Conservation (phyloP, 2,888 invertebrate species). For the Ormyrus rosae region DNA sequence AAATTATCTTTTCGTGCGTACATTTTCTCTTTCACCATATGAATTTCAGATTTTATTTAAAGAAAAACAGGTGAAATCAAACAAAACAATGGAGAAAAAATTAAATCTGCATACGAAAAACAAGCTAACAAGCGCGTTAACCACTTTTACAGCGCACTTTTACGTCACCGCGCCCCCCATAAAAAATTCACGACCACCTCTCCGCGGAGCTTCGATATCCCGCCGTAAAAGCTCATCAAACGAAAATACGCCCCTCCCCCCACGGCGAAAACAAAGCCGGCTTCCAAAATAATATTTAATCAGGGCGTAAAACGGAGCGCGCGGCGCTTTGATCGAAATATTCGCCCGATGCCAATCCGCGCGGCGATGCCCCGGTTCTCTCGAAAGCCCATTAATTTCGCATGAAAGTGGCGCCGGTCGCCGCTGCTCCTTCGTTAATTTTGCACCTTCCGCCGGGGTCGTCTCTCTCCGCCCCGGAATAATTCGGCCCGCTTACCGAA, state of each 20-base stretch:
- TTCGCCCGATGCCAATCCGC: neutral
- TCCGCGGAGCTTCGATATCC: neutral
- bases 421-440: conserved; percentile 1
- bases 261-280: conserved; percentile 7
- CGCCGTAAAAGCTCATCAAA: conserved; percentile 1
- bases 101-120: neutral
- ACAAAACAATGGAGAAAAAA: neutral
- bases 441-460: neutral
- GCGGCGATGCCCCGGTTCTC: neutral
- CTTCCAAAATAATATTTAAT: conserved; percentile 29
- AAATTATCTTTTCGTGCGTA: too few relatives aligned
- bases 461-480: too few relatives aligned
- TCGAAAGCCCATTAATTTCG: conserved; percentile 26
- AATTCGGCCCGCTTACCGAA: too few relatives aligned
- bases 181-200: neutral
- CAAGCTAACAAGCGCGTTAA: neutral
- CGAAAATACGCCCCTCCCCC: neutral
- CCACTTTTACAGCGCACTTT: neutral
- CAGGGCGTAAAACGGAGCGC: conserved; percentile 12
- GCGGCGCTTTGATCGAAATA: conserved; percentile 22
- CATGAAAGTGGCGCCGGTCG: conserved; percentile 21
- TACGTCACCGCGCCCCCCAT: neutral
- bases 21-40: too few relatives aligned
- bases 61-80: neutral
- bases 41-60: neutral